phyloP scores from a whole-genome alignment of 1,140 invertebrate species.

The Brachionus paranguensis region DNA sequence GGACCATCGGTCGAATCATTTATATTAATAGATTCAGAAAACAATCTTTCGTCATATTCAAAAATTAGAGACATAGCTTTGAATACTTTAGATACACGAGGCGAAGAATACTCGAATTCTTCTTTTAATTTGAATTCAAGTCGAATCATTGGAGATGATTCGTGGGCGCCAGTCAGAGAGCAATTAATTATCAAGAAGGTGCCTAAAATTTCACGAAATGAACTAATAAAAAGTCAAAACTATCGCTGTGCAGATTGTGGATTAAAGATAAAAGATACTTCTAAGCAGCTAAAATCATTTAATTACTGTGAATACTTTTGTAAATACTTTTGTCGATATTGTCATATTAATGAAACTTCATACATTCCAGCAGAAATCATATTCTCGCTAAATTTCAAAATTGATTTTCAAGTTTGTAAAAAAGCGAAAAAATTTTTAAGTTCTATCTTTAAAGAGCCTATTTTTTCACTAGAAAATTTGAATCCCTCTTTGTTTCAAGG shows the following conservation, averaged over 20 bases:
- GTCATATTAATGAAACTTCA: slow-evolving; percentile 70
- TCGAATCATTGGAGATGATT: slow-evolving; percentile 17
- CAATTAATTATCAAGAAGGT: background rate
- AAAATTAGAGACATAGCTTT: background rate
- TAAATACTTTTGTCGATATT: slow-evolving; percentile 80
- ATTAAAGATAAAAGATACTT: background rate
- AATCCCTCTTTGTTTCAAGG: slow-evolving; percentile 7
- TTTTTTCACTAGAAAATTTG: slow-evolving; percentile 14
- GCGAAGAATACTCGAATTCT: background rate
- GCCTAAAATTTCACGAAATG: background rate
- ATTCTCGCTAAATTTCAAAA: background rate
- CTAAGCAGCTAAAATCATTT: slow-evolving; percentile 41
- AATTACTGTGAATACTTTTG: slow-evolving; percentile 76
- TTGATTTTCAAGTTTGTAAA: background rate
- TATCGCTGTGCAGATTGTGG: slow-evolving; percentile 35
- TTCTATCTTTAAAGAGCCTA: background rate
- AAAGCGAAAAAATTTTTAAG: slow-evolving; percentile 25
- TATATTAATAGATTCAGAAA: background rate
- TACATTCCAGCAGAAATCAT: slow-evolving; percentile 61
- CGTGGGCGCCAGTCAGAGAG: slow-evolving; percentile 32
- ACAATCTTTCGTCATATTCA: background rate
- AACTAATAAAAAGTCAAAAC: slow-evolving; percentile 4
- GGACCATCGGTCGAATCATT: background rate
- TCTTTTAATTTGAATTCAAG: background rate
- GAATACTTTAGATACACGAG: background rate